These are phyloP conservation scores for Mormyrops attenuatus DNA, from an alignment of 2,797 vertebrate species.

Conservation along the genomic window DNA sequence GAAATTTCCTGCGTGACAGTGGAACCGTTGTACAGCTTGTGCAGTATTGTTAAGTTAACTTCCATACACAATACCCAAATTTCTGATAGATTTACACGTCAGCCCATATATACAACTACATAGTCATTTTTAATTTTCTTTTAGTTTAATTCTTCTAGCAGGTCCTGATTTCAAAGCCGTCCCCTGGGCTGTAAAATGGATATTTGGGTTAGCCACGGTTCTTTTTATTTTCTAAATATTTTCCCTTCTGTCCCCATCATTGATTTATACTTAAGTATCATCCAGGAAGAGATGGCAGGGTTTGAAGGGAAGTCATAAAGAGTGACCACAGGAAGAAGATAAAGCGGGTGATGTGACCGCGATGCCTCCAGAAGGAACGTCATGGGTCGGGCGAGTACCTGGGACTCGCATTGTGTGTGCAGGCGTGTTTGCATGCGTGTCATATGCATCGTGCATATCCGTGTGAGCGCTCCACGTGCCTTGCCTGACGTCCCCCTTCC, in stretches of 20 bases:
- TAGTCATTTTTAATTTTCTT: conserved; percentile 46
- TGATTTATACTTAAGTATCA: conserved; percentile 77
- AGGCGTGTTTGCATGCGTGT: not conserved
- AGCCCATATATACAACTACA: conserved; percentile 53
- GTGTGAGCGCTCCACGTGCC: not conserved
- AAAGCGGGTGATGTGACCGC: conserved; percentile 49
- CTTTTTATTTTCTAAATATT: conserved; percentile 64
- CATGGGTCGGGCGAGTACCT: not conserved
- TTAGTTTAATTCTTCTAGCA: conserved; percentile 72
- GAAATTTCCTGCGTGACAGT: not conserved
- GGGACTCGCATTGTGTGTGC: conserved; percentile 30
- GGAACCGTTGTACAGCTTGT: not conserved
- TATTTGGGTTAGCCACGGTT: conserved; percentile 66
- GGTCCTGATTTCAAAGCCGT: conserved; percentile 74
- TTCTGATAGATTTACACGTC: conserved; percentile 54
- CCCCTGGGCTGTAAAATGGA: conserved; percentile 74
- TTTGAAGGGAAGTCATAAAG: conserved; percentile 73
- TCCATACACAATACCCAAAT: conserved; percentile 6
- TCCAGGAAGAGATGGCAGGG: conserved; percentile 56
- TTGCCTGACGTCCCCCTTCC: conserved; percentile 21
- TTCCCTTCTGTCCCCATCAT: conserved; percentile 72
- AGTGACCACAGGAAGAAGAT: conserved; percentile 40
- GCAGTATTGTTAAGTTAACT: not conserved
- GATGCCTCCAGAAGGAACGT: conserved; percentile 19
- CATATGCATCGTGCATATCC: not conserved